A percentile compares a stretch with the other conserved stretches of the same genome.
These are phyloP conservation scores for Dipodomys spectabilis DNA, from an alignment of 2,113 vertebrate species.

Conservation along the genomic window DNA sequence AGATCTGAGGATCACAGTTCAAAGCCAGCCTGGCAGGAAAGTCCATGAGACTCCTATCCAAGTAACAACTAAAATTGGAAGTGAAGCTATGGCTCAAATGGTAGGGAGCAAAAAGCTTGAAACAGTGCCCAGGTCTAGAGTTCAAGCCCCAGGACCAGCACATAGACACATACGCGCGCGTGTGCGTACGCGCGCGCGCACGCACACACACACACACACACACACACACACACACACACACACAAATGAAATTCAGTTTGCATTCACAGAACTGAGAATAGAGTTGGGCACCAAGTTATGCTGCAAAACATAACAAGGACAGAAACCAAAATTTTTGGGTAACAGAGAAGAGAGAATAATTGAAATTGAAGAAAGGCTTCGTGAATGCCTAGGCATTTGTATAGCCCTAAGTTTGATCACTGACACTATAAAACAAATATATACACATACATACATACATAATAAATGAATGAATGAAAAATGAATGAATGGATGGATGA, in stretches of 20 bases:
- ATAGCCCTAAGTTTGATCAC: background rate
- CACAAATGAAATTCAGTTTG: background rate
- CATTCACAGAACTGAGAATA: background rate
- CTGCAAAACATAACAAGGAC: background rate
- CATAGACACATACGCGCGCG: too few species aligned
- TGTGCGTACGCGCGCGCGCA: rapidly evolving
- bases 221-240: too few species aligned
- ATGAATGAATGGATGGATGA: background rate
- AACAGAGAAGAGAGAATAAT: background rate
- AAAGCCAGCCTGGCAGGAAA: too few species aligned
- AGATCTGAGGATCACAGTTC: too few species aligned
- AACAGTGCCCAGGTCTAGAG: too few species aligned
- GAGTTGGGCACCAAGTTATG: background rate
- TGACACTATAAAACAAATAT: background rate
- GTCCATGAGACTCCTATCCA: too few species aligned
- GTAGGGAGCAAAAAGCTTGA: too few species aligned
- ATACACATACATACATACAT: background rate
- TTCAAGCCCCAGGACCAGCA: too few species aligned
- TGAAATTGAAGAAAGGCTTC: background rate
- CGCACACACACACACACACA: too few species aligned
- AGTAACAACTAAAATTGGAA: too few species aligned
- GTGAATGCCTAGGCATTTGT: background rate
- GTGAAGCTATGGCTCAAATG: too few species aligned
- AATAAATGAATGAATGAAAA: background rate
- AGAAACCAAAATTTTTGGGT: background rate